phyloP scores from a whole-genome alignment of 2,113 vertebrate species.

The Bostrychus sinensis region DNA sequence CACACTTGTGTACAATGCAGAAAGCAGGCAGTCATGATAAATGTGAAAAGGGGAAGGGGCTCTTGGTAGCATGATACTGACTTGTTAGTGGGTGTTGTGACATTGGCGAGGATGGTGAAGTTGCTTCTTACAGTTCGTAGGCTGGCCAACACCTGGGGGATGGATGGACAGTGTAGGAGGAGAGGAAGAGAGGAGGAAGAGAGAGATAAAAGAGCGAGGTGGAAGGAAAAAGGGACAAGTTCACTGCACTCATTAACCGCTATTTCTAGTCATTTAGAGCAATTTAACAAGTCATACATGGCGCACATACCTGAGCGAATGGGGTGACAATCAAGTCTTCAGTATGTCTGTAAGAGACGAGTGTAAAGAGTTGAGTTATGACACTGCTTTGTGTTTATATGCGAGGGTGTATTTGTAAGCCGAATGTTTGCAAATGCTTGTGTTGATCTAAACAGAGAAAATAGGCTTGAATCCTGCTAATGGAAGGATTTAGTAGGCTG shows the following conservation, averaged over 20 bases:
- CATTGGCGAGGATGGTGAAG: slow-evolving; percentile 94
- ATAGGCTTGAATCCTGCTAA: slow-evolving; percentile 24
- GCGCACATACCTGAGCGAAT: slow-evolving; percentile 88
- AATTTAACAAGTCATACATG: slow-evolving; percentile 37
- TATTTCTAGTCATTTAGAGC: slow-evolving; percentile 38
- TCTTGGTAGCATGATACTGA: slow-evolving; percentile 80
- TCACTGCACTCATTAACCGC: slow-evolving; percentile 56
- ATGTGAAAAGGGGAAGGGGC: slow-evolving; percentile 45
- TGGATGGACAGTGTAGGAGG: slow-evolving; percentile 61
- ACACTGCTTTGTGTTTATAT: slow-evolving; percentile 41
- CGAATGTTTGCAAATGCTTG: slow-evolving; percentile 46
- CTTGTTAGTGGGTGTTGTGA: slow-evolving; percentile 91
- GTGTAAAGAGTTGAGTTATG: slow-evolving; percentile 13
- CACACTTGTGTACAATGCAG: slow-evolving; percentile 33
- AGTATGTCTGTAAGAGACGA: slow-evolving; percentile 78
- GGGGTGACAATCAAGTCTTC: slow-evolving; percentile 96
- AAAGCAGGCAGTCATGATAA: slow-evolving; percentile 53
- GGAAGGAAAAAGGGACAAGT: slow-evolving; percentile 35
- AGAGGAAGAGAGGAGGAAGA: slow-evolving; percentile 22
- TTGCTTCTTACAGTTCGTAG: slow-evolving; percentile 93
- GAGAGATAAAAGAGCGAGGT: slow-evolving; percentile 4
- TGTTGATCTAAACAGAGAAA: slow-evolving; percentile 48
- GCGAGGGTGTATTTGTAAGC: slow-evolving; percentile 25
- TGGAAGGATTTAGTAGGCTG: slow-evolving; percentile 18
- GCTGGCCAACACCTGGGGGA: slow-evolving; percentile 89